These are phyloP conservation scores for Epistrophe eligans DNA, from an alignment of 2,888 invertebrate genomes.

Conservation along the genomic window DNA sequence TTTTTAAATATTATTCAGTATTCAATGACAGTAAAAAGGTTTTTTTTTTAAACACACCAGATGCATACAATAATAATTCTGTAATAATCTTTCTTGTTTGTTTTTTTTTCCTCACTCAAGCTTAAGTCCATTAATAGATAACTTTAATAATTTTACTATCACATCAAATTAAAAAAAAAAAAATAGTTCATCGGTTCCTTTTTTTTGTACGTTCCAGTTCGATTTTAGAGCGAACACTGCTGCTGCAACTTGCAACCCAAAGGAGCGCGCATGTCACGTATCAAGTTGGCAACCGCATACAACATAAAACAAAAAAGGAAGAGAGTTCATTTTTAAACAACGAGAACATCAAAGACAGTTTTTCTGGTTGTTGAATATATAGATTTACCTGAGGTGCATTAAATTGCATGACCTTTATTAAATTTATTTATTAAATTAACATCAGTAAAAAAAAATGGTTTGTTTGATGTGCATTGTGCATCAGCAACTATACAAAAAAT, in stretches of 20 bases:
- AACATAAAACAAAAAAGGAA: not conserved
- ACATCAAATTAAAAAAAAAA: slow-evolving; percentile 7
- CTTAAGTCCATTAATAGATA: slow-evolving; percentile 41
- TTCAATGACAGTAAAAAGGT: no score
- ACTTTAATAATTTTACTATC: not conserved
- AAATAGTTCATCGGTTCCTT: slow-evolving; percentile 20
- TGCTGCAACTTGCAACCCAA: not conserved
- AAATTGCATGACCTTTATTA: slow-evolving; percentile 55
- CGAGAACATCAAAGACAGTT: slow-evolving; percentile 60
- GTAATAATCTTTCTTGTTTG: not conserved
- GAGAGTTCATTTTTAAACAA: slow-evolving; percentile 46
- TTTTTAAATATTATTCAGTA: no score
- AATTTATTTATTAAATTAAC: slow-evolving; percentile 2
- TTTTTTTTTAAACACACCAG: no score
- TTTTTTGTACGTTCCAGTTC: slow-evolving; percentile 52
- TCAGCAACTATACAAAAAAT: not conserved
- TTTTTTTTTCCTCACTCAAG: slow-evolving; percentile 23
- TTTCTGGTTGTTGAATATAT: slow-evolving; percentile 56
- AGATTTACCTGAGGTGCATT: slow-evolving; percentile 38
- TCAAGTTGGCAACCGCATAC: slow-evolving; percentile 10
- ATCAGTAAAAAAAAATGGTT: slow-evolving; percentile 5
- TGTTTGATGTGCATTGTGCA: slow-evolving; percentile 19
- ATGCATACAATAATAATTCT: not conserved
- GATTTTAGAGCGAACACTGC: slow-evolving; percentile 14
- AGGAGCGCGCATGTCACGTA: slow-evolving; percentile 46